Percentiles rank a stretch among this genome's conserved stretches.
Evolutionary conservation across 1,140 invertebrate genomes (phyloP).

Genomic region (Lineus longissimus): DNA sequence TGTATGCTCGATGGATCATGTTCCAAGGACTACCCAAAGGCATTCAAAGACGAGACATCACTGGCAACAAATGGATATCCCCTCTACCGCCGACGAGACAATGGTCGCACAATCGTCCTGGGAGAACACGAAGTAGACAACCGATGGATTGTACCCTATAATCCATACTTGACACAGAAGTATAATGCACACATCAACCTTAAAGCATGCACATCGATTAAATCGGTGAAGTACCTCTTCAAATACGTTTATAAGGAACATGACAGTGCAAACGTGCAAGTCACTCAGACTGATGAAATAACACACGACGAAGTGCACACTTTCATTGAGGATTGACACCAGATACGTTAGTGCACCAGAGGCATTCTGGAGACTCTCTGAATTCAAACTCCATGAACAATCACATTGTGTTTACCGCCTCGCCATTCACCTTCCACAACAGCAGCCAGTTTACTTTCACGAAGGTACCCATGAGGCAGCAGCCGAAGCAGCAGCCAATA

Average conservation of each 20-base stretch:
- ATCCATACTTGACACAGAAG: constrained; percentile 12
- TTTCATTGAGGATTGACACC: neutral
- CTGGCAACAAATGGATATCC: constrained; percentile 19
- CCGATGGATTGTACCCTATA: constrained; percentile 22
- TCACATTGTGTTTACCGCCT: neutral
- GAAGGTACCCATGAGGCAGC: neutral
- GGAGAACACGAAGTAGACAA: neutral
- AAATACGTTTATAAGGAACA: constrained; percentile 46
- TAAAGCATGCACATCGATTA: constrained; percentile 7
- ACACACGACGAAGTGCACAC: neutral
- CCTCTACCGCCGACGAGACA: constrained; percentile 4
- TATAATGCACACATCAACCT: constrained; percentile 24
- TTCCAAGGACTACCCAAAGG: constrained; percentile 28
- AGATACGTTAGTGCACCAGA: neutral
- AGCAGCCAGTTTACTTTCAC: neutral
- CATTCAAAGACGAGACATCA: constrained; percentile 12
- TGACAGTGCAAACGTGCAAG: neutral
- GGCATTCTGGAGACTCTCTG: neutral
- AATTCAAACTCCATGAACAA: too few species aligned
- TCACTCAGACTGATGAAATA: neutral
- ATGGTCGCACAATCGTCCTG: neutral
- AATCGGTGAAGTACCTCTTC: constrained; percentile 34
- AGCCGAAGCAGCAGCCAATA: neutral
- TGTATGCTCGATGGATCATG: constrained; percentile 31
- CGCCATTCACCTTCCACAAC: too few species aligned